These are phyloP conservation scores for Drosophila diplacantha DNA, from an alignment of 2,888 invertebrate species.

Conservation along the genomic window DNA sequence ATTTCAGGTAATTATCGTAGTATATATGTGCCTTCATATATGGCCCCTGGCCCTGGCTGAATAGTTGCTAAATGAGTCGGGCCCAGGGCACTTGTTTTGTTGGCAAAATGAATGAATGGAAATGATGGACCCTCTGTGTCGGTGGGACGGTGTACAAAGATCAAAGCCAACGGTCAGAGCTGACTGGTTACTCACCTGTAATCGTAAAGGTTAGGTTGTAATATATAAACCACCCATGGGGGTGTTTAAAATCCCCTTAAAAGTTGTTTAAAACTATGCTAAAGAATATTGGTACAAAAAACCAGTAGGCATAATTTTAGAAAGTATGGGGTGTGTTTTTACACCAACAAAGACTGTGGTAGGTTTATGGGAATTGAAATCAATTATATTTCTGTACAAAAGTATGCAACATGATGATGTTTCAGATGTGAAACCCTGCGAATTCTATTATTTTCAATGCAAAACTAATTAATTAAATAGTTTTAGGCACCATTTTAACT, in stretches of 20 bases:
- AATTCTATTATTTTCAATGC: neutral
- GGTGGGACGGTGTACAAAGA: conserved; percentile 20
- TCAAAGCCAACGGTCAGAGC: conserved; percentile 15
- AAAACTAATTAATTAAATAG: neutral
- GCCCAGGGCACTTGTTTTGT: conserved; percentile 9
- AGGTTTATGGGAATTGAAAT: neutral
- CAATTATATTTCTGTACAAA: neutral
- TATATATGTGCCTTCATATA: conserved; percentile 5
- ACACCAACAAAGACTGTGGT: neutral
- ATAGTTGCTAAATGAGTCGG: conserved; percentile 40
- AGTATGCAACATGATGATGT: neutral
- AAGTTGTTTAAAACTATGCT: neutral
- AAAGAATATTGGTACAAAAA: neutral
- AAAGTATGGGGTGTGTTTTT: neutral
- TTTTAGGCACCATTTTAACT: neutral
- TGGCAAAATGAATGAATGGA: conserved; percentile 34
- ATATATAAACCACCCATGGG: neutral
- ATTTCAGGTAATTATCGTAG: conserved; percentile 31
- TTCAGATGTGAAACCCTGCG: neutral
- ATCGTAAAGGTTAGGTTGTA: neutral
- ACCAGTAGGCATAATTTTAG: neutral
- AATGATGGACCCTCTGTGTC: conserved; percentile 6
- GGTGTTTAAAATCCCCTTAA: neutral
- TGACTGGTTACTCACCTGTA: conserved; percentile 22
- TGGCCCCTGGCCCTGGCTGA: conserved; percentile 27